phyloP scores from a whole-genome alignment of 2,888 invertebrate species.

The Hydriomena furcata region DNA sequence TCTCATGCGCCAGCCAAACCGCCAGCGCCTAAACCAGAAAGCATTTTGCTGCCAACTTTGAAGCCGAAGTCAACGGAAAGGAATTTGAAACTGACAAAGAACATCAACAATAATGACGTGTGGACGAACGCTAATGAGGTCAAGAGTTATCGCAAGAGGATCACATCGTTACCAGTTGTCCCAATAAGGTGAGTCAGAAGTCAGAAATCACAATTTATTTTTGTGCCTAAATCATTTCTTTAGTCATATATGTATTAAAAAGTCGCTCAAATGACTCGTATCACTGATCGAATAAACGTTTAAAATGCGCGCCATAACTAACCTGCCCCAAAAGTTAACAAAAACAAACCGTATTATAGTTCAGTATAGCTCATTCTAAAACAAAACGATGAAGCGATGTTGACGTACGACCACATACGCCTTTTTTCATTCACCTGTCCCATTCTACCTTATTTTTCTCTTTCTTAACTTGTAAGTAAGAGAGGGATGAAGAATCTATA shows the following conservation, averaged over 20 bases:
- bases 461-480: constrained; percentile 36
- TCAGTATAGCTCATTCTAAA: constrained; percentile 35
- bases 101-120: constrained; percentile 75
- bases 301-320: constrained; percentile 44
- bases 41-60: constrained; percentile 64
- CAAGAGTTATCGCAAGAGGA: constrained; percentile 50
- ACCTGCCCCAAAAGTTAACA: constrained; percentile 11
- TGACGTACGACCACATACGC: constrained; percentile 47
- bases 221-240: not conserved
- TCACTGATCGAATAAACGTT: constrained; percentile 48
- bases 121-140: constrained; percentile 66
- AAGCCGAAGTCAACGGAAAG: constrained; percentile 58
- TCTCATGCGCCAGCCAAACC: constrained; percentile 55
- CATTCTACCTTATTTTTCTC: constrained; percentile 40
- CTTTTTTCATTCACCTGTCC: constrained; percentile 45
- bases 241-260: too few species aligned
- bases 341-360: constrained; percentile 24
- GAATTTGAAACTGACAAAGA: constrained; percentile 62
- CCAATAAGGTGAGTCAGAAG: constrained; percentile 56
- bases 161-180: constrained; percentile 42
- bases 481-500: constrained; percentile 34
- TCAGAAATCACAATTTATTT: too few species aligned
- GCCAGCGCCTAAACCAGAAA: constrained; percentile 40
- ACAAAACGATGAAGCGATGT: constrained; percentile 14
- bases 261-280: constrained; percentile 4